phyloP scores from a whole-genome alignment of 1,140 invertebrate genomes.

The Bombus vancouverensis region DNA sequence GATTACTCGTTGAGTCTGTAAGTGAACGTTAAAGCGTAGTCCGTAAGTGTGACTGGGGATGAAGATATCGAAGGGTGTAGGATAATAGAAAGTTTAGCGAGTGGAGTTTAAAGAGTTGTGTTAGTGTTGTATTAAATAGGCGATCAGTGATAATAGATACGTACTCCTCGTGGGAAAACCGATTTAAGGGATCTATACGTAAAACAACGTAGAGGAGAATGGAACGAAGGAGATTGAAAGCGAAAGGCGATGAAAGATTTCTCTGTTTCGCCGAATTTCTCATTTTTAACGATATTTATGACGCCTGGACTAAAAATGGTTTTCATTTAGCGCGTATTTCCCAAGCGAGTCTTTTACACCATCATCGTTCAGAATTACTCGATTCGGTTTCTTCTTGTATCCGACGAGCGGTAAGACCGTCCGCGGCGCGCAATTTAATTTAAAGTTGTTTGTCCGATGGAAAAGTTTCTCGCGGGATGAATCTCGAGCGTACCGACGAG shows the following conservation, averaged over 20 bases:
- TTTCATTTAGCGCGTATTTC: constrained; percentile 36
- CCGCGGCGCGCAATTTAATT: constrained; percentile 70
- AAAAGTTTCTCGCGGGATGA: constrained; percentile 53
- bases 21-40: not conserved
- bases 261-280: not conserved
- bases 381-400: constrained; percentile 32
- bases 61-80: not conserved
- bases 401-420: constrained; percentile 3
- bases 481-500: constrained; percentile 39
- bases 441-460: constrained; percentile 66
- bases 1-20: not conserved
- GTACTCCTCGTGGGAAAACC: not conserved
- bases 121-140: not conserved
- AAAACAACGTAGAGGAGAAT: not conserved
- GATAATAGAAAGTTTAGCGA: not conserved
- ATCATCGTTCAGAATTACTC: constrained; percentile 10
- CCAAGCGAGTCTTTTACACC: constrained; percentile 40
- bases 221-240: not conserved
- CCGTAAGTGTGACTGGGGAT: not conserved
- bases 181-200: not conserved
- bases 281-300: not conserved
- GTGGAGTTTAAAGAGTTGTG: not conserved
- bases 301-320: not conserved
- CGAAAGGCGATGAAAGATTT: not conserved
- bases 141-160: not conserved